These are phyloP conservation scores for Polyommatus iphigenia DNA, from an alignment of 2,888 invertebrate species.

Conservation along the genomic window DNA sequence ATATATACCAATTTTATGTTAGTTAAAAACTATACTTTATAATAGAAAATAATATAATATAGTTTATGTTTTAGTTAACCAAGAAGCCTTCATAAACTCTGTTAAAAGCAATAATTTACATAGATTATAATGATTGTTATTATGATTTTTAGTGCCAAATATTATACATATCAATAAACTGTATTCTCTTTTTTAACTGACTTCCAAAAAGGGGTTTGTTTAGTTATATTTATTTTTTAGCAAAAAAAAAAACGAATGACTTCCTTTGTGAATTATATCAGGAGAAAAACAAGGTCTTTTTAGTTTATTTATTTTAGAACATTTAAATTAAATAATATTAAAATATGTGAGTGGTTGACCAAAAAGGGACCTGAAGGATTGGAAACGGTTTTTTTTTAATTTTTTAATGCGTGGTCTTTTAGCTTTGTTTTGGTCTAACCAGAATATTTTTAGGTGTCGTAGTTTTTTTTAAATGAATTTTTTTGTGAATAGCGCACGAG, in stretches of 20 bases:
- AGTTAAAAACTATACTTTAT: not conserved
- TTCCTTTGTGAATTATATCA: not conserved
- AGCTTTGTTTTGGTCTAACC: no score
- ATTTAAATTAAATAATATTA: constrained; percentile 61
- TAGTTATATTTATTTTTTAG: not conserved
- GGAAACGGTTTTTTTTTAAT: no score
- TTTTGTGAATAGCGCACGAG: no score
- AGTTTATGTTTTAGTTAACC: not conserved
- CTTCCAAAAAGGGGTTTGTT: not conserved
- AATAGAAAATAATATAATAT: not conserved
- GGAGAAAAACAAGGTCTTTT: constrained; percentile 45
- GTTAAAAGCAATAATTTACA: constrained; percentile 17
- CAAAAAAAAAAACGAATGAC: not conserved
- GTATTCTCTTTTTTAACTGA: not conserved
- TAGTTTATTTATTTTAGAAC: constrained; percentile 65
- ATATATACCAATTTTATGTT: not conserved
- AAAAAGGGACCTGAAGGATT: no score
- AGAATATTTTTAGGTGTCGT: no score
- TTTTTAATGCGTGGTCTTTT: no score
- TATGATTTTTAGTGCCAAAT: constrained; percentile 37
- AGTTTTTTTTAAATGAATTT: no score
- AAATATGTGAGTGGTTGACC: no score
- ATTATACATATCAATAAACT: constrained; percentile 24
- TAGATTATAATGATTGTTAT: constrained; percentile 6
- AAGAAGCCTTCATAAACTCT: not conserved